Conservation (phyloP, 2,113 vertebrate species). For the Neogale vison region DNA sequence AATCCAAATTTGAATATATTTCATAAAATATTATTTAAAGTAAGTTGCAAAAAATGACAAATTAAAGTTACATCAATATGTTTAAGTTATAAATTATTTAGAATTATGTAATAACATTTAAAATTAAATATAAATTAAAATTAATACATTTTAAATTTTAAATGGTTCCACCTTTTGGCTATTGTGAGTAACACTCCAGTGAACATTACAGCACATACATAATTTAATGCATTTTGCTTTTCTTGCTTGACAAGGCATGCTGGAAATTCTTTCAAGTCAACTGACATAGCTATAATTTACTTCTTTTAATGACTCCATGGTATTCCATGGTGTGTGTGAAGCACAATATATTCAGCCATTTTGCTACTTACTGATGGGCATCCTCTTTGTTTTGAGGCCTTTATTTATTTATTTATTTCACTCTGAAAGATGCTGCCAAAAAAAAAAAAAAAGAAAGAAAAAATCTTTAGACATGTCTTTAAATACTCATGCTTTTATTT, state of each 20-base stretch:
- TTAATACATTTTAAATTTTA: not conserved
- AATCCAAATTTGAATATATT: slow-evolving; percentile 25
- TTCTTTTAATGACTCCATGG: not conserved
- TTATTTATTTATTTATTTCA: slow-evolving; percentile 11
- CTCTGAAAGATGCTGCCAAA: slow-evolving; percentile 8
- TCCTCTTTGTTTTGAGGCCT: slow-evolving; percentile 12
- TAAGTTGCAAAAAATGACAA: not conserved
- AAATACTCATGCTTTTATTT: slow-evolving; percentile 26
- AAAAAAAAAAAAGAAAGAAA: not conserved
- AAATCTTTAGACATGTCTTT: not conserved
- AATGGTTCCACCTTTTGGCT: not conserved
- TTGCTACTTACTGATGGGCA: not conserved
- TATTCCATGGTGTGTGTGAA: not conserved
- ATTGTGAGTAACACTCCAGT: not conserved
- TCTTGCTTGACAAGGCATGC: not conserved
- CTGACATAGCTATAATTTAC: not conserved
- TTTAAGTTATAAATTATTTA: slow-evolving; percentile 16
- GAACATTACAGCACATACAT: not conserved
- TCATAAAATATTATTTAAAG: slow-evolving; percentile 24
- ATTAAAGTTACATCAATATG: not conserved
- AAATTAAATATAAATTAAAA: not conserved
- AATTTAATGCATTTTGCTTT: slow-evolving; percentile 35
- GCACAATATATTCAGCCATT: not conserved
- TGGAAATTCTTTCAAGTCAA: slow-evolving; percentile 22
- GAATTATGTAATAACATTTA: not conserved